Base-by-base conservation (phyloP, 2,888 invertebrate species). In the Drosophila tripunctata region DNA sequence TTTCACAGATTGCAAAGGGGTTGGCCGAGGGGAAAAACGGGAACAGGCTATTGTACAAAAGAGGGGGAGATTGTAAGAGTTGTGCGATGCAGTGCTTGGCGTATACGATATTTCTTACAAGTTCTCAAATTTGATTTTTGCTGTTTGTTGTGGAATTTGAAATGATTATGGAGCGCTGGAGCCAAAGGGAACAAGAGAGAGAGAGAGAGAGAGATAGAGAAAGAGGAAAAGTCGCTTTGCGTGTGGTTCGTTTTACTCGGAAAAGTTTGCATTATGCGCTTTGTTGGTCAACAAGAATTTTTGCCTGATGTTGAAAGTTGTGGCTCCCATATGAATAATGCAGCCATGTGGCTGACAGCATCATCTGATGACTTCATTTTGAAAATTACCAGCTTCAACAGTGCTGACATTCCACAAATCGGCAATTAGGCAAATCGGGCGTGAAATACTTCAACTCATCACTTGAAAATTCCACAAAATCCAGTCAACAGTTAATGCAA, bases 71-170 rank as follows among this genome's bases (percentile, higher is more conserved):
- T 15, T 36, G 17, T 10, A 44, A 45, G 60, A 64, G 47, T 58
- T 56, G 27, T 6, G 8, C 27, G 43, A 68, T 36, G 55, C 55
- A 51, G 62, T 66, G 65, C 55, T 65, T 76, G 52, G 62, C 60
- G 48, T 76, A 47, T 22, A 75, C 64, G 55, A 73, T 83, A 81
- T 71, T 80, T 84, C 81, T 80, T 76, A 75, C 75, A 75, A 81
- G 67, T 74, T 84, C 63, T 74, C 33, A 85, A 85, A 82, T 85
- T 82, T 85, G 83, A 83, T 83, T 85, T 80, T 63, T 74, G 66
- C 78, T 83, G 83, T 79, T 83, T 82, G 83, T 79, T 79, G 83
- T 82, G 71, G 83, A 75, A 79, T 83, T 70, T 65, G 73, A 85
- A 82, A 79, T 85, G 82, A 82, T 83, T 83, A 82, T 77, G 82